Evolutionary conservation across 1,140 invertebrate species (phyloP), one percentile per base, ranked within the genome.

Genomic region (Lepidurus couesii): DNA sequence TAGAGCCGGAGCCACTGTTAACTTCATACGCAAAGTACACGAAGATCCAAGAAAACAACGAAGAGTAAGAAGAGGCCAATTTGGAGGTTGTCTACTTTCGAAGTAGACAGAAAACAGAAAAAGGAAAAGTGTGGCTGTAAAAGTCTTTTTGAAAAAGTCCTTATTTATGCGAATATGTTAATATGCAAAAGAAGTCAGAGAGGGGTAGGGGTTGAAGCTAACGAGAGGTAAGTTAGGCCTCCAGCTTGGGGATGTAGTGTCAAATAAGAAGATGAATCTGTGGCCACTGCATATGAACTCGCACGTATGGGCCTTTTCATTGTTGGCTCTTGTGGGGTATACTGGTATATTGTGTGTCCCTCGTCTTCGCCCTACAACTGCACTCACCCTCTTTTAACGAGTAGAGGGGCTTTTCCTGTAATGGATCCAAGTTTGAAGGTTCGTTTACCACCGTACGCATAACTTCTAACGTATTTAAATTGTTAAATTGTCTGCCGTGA

Each of bases 241-340:
- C 16, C 16, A 65, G 21, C 16, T 65, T 65, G 8, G 9, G 13
- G 53, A 65, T n/a, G 53, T 13, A 7, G 34, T 34, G 34, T 34
- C 34, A 34, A 34, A 34, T 34, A 34, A 13, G 53, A 65, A n/a
- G 53, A 65, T 65, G 53, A 65, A 65, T 65, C 53, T 65, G 13
- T 21, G 53, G 53, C 53, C 53, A 65, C 53, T 65, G 53, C 53
- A 65, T 65, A 65, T 65, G 53, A 65, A 65, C 53, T 65, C 53
- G 53, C 53, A 13, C 53, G 53, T 13, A 65, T 65, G 53, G n/a
- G n/a, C 5, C 53, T 65, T 9, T 21, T 65, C 53, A 34, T 34
- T 34, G 34, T 34, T 34, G 34, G 34, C 34, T 34, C 34, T 34
- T 34, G 34, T 34, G 34, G 34, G 34, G 34, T 34, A 34, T 34